Evolutionary conservation across 2,888 invertebrate species (phyloP), one percentile per base, ranked within the genome.

Genomic region (Synanthedon andrenaeformis): DNA sequence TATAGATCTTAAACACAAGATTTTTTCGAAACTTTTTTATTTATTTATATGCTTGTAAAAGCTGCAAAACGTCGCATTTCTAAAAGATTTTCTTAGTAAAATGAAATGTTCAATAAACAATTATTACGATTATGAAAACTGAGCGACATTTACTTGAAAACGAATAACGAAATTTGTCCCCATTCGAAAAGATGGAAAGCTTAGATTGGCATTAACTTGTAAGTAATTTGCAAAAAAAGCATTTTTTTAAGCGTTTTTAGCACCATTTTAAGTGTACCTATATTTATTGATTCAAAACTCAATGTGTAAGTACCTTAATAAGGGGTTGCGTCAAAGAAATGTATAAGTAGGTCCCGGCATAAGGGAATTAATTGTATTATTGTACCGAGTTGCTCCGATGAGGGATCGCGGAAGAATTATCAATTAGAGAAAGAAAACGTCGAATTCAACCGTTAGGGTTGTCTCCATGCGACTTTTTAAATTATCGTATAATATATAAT

Each of bases 321-420:
- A 74, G 73, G 73, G 76, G 76, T 69, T 71, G 70, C 68, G 61
- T 55, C 59, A 68, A 74, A 76, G 78, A 80, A 77, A 81, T 79
- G 71, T 77, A 73, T 81, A 81, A 82, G 82, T 78, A 79, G 80
- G 73, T 65, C 70, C 60, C 58, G 72, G 73, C 76, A 76, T 80
- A 74, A 79, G 80, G 78, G 86, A 86, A 88, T 86, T 88, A 88
- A 88, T 87, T 86, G 84, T 87, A 82, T 86, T 88, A 86, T 84
- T 83, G 74, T 77, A 77, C 67, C 62, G 67, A 60, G 62, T 60
- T 56, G 58, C 65, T 65, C 70, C 72, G 76, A 79, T 79, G 80
- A 81, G 82, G 81, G 80, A 82, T 79, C 75, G 79, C 76, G 79
- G 77, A 82, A 82, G 84, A 85, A 86, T 87, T 84, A 84, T 83